These are phyloP conservation scores for Leptonema lineaticorne DNA, from an alignment of 1,140 invertebrate species.

Conservation along the genomic window DNA sequence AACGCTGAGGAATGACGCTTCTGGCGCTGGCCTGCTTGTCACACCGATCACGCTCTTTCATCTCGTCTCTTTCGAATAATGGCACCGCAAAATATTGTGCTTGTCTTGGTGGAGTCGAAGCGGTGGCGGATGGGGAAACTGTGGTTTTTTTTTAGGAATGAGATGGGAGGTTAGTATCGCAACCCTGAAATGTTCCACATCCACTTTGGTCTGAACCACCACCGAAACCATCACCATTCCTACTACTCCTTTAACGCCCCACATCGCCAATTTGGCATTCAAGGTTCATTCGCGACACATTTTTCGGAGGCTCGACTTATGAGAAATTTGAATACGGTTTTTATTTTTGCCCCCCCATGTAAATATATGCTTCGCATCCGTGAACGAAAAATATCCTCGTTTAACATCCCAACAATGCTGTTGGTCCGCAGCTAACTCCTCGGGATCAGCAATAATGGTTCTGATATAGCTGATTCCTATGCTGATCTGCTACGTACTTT, in stretches of 20 bases:
- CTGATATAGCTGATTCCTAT: no score
- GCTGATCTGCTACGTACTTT: no score
- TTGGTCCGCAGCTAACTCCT: no score
- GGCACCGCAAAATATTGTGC: conserved; percentile 40
- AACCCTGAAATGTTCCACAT: background rate
- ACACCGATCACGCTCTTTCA: conserved; percentile 40
- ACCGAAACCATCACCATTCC: background rate
- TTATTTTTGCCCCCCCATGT: conserved; percentile 29
- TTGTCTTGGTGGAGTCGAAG: conserved; percentile 4
- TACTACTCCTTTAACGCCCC: background rate
- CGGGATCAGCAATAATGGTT: no score
- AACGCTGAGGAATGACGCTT: conserved; percentile 12
- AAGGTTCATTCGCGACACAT: conserved; percentile 41
- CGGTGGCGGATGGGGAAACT: no score
- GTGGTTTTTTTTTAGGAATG: no score
- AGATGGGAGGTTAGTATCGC: no score
- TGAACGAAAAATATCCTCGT: no score
- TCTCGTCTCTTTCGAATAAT: conserved; percentile 38
- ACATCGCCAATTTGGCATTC: conserved; percentile 38
- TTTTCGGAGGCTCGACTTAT: conserved; percentile 41
- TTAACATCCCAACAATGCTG: no score
- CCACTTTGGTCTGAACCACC: background rate
- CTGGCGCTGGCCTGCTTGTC: conserved; percentile 39
- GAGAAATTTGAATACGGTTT: conserved; percentile 41
- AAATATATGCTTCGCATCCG: conserved; percentile 26